Base-by-base conservation (phyloP, 2,888 invertebrate genomes). In the Nymphalis c-album region DNA sequence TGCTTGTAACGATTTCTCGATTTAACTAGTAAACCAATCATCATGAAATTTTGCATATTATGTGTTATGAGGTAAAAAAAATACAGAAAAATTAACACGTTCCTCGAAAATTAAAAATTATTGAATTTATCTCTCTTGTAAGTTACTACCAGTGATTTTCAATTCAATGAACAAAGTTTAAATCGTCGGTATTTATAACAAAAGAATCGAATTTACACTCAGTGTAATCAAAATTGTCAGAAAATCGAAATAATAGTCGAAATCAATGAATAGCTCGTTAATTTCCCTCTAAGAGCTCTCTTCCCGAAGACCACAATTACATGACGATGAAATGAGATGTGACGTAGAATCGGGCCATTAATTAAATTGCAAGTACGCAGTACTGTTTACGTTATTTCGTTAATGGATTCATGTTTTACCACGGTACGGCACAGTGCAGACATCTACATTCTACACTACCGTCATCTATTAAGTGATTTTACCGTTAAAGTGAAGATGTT, bases 221-320 rank as follows among this genome's bases (percentile, higher is more conserved):
- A 46, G 53, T 60, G 59, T 58, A 65, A 65, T 65, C 53, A 53
- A 60, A 57, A 57, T 57, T 10, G n/a, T 18, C 35, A 20, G 50
- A 35, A 64, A 64, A 66, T 57, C 55, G 55, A 69, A 63, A 66
- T n/a, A 63, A 69, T 66, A 63, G 60, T 40, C 48, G 59, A 50
- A 62, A 66, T 48, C 63, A 40, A 46, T 69, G 60, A 69, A 69
- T 69, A 46, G 50, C 48, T 60, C 53, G 66, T 66, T 69, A 66
- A 69, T 74, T 74, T 76, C 74, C 72, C 75, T 76, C 78, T 77
- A 78, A 83, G 82, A 77, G 80, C 82, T 76, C 81, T 84, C 82
- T 78, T 77, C 78, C 62, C 76, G 79, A 75, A 76, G 74, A 76
- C 71, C 69, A 70, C 69, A 74, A 78, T 81, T 83, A 80, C 83